A percentile compares a stretch with the other conserved stretches of the same genome.
Evolutionary conservation across 2,113 vertebrate species (phyloP).

Genomic region (Pandion haliaetus): DNA sequence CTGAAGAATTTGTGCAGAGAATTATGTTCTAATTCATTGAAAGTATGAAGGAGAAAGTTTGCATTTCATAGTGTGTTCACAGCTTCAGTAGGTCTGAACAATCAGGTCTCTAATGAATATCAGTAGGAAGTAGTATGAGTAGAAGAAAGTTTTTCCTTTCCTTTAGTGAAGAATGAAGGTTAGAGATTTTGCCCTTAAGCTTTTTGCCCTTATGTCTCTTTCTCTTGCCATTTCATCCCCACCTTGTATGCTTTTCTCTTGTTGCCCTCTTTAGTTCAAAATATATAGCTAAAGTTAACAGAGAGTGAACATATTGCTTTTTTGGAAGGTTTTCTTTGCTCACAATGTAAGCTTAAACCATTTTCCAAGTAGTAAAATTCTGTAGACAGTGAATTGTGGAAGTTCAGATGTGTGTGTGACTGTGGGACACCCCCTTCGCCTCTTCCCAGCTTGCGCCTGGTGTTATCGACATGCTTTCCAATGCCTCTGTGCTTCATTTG

Average conservation of each 20-base stretch:
- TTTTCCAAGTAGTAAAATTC: background rate
- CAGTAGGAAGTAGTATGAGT: background rate
- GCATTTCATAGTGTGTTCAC: background rate
- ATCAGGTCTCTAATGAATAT: background rate
- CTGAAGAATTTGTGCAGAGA: background rate
- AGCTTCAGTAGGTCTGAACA: background rate
- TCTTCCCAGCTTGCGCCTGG: background rate
- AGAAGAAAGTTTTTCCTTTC: background rate
- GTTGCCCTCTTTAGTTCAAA: background rate
- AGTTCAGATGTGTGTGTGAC: background rate
- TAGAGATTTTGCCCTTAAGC: background rate
- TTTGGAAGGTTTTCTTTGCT: background rate
- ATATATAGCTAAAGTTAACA: background rate
- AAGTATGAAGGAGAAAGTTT: background rate
- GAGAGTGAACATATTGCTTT: background rate
- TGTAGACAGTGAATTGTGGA: background rate
- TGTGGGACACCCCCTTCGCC: background rate
- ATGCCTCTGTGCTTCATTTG: background rate
- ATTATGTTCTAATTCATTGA: background rate
- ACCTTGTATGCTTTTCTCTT: background rate
- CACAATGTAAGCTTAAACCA: background rate
- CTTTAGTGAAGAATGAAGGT: background rate
- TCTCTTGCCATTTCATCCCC: background rate
- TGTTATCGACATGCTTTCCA: background rate
- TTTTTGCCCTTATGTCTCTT: background rate